phyloP scores from a whole-genome alignment of 2,113 vertebrate species.

The Pithys albifrons region DNA sequence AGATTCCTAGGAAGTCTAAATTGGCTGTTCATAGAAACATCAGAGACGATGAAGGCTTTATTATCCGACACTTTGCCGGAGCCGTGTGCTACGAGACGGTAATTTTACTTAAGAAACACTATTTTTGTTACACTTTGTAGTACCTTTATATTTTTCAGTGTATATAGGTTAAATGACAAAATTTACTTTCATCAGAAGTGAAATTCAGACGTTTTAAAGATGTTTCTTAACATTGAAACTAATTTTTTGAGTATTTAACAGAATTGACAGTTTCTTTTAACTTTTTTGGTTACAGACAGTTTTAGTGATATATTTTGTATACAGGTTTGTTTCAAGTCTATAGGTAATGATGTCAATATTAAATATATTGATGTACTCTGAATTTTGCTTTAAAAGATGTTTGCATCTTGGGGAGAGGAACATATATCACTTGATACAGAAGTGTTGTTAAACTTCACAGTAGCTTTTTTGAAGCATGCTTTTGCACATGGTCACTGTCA shows the following conservation, averaged over 20 bases:
- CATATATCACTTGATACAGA: neutral
- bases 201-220: neutral
- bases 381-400: neutral
- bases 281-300: neutral
- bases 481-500: neutral
- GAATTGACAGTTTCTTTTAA: neutral
- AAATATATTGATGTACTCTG: neutral
- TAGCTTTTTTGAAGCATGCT: neutral
- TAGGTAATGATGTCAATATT: neutral
- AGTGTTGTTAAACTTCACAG: neutral
- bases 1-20: slow-evolving; percentile 98
- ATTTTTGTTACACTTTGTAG: neutral
- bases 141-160: neutral
- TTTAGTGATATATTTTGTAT: neutral
- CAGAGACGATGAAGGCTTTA: slow-evolving; percentile 96
- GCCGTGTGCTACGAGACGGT: slow-evolving; percentile 99
- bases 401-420: neutral
- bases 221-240: neutral
- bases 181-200: neutral
- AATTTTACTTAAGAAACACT: neutral
- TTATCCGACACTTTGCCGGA: slow-evolving; percentile 95
- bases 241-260: neutral
- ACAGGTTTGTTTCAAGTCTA: neutral
- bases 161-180: neutral
- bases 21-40: slow-evolving; percentile 93